phyloP scores from a whole-genome alignment of 2,113 vertebrate genomes.

The Lycaon pictus region DNA sequence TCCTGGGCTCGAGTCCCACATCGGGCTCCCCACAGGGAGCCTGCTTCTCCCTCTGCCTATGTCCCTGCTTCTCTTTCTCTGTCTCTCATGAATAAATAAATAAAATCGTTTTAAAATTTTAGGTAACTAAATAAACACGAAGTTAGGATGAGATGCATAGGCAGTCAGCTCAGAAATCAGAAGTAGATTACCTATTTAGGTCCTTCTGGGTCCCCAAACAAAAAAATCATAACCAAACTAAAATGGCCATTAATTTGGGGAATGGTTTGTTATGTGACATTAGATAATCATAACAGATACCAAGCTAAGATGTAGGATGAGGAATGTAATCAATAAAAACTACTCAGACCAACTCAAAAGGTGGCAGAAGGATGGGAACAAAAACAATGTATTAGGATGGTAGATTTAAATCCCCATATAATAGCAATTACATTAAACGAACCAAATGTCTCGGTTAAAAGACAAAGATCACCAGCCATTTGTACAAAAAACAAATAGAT shows the following conservation, averaged over 20 bases:
- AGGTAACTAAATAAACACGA: not conserved
- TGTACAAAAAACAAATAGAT: not conserved
- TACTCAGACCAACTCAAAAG: not conserved
- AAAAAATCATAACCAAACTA: not conserved
- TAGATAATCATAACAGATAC: not conserved
- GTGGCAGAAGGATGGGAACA: not conserved
- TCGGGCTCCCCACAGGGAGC: no score
- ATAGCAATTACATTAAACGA: not conserved
- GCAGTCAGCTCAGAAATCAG: not conserved
- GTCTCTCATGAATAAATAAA: no score
- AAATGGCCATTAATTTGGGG: not conserved
- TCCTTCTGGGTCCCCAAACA: not conserved
- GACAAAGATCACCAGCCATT: constrained; percentile 2
- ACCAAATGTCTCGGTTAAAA: constrained; percentile 27
- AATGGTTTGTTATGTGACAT: not conserved
- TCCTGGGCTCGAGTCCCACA: no score
- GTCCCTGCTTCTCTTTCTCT: no score
- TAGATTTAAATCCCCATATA: not conserved
- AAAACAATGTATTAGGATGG: not conserved
- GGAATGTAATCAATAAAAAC: constrained; percentile 38
- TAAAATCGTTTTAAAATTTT: no score
- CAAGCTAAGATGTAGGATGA: not conserved
- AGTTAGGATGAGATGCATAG: not conserved
- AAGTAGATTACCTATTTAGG: not conserved
- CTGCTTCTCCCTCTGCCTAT: no score